phyloP scores from a whole-genome alignment of 1,140 invertebrate species.

The Leptonema lineaticorne region DNA sequence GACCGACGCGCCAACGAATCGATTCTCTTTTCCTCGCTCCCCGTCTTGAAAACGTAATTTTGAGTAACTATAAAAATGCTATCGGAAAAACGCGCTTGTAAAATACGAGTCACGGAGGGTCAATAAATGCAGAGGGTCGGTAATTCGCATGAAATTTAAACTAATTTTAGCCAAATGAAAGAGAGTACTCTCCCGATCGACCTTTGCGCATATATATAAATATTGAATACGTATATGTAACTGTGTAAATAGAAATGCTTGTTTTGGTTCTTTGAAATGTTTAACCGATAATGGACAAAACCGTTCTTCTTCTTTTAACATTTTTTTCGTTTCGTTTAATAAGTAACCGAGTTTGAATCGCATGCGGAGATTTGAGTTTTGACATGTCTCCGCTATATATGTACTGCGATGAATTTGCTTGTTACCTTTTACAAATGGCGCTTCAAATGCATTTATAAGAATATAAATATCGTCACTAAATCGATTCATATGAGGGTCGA shows the following conservation, averaged over 20 bases:
- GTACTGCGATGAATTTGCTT: neutral
- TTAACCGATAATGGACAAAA: neutral
- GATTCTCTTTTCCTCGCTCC: no score
- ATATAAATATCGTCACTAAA: neutral
- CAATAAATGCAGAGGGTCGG: conserved; percentile 9
- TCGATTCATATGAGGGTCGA: neutral
- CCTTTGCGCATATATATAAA: neutral
- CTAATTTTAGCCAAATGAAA: neutral
- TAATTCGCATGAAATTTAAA: neutral
- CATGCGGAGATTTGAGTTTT: neutral
- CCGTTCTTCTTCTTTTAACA: neutral
- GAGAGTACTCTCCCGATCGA: neutral
- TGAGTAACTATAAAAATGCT: no score
- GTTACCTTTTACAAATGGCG: neutral
- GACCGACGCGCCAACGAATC: no score
- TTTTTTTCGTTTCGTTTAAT: conserved; percentile 1
- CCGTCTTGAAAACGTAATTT: no score
- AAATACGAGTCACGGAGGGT: no score
- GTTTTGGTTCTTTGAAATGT: neutral
- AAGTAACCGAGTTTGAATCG: neutral
- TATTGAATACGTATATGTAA: neutral
- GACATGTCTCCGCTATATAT: neutral
- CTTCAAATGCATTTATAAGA: neutral
- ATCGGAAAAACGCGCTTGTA: no score
- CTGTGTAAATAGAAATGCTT: conserved; percentile 2